Base-by-base conservation (phyloP, 2,113 vertebrate genomes). In the Euleptes europaea region DNA sequence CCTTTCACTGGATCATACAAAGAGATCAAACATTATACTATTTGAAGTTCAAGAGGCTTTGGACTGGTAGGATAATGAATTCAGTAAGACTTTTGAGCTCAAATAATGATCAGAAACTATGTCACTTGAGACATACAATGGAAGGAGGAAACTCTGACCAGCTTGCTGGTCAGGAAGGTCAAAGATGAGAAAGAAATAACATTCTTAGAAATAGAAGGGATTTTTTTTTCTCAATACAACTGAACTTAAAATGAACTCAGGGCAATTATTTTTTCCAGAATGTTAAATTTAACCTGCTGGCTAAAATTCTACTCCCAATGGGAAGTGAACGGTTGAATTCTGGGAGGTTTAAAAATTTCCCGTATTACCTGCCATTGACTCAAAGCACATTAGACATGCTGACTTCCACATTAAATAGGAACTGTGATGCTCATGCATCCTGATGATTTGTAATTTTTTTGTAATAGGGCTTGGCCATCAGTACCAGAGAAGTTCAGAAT, bases 1-100 rank as follows among this genome's bases (percentile, higher is more conserved):
- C 8, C 72, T n/a, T 38, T 14, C 47, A 47, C n/a, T 1, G 70
- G 63, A 69, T 54, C 6, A 28, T 87, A 47, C 14, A 63, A 57
- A 72, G 21, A 86, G 23, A 82, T 60, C 67, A 86, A 84, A 65
- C 1, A 31, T 51, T 31, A 80, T 12, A 44, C 31, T 69, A n/a
- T 1, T 82, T 54, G 79, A 89, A 75, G 66, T 3, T 78, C 11
- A 80, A 66, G n/a, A 60, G 77, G 76, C 19, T 57, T 83, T 89
- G 15, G 35, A 17, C 42, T 3, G 1, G 89, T 84, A 60, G 54
- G 10, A 65, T 13, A 60, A 38, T 40, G 11, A 86, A 28, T 90
- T 84, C 65, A 82, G 3, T 42, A 66, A 81, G 80, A 38, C 2
- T 70, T 2, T 3, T 38, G 51, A 86, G 35, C 66, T 78, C 40